Evolutionary conservation across 2,888 invertebrate genomes (phyloP).

Genomic region (Philaethria dido): DNA sequence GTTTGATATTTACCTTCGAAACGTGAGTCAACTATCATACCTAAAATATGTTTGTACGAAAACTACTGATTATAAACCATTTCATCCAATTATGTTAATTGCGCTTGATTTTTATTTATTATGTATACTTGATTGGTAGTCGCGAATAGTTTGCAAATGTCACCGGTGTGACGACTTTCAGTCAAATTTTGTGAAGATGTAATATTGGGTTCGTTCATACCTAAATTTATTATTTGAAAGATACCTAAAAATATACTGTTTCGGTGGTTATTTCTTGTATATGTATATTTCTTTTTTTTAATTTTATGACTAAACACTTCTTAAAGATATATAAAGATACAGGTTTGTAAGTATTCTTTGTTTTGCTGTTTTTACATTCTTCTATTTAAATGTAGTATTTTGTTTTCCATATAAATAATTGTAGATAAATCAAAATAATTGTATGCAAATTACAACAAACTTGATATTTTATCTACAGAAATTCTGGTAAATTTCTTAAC

Average conservation of each 20-base stretch:
- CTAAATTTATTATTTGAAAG: not conserved
- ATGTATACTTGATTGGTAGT: conserved; percentile 33
- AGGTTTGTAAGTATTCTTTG: no score
- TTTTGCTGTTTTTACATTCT: no score
- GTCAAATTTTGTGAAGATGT: conserved; percentile 26
- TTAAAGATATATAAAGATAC: no score
- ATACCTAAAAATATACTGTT: not conserved
- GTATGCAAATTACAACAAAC: no score
- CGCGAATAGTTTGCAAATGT: conserved; percentile 37
- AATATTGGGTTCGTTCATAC: not conserved
- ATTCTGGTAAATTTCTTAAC: no score
- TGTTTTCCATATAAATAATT: no score
- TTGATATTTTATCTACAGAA: no score
- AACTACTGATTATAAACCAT: conserved; percentile 36
- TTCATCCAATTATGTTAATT: conserved; percentile 43
- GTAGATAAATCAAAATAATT: no score
- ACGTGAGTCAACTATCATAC: conserved; percentile 24
- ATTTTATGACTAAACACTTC: not conserved
- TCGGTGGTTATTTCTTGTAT: not conserved
- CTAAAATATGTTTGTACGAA: conserved; percentile 24
- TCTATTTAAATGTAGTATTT: no score
- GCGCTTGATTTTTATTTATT: conserved; percentile 39
- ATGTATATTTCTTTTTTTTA: not conserved
- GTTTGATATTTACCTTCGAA: conserved; percentile 29
- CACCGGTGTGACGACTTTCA: conserved; percentile 40